Conservation (phyloP, 2,888 invertebrate species). For the Allophyes oxyacanthae region DNA sequence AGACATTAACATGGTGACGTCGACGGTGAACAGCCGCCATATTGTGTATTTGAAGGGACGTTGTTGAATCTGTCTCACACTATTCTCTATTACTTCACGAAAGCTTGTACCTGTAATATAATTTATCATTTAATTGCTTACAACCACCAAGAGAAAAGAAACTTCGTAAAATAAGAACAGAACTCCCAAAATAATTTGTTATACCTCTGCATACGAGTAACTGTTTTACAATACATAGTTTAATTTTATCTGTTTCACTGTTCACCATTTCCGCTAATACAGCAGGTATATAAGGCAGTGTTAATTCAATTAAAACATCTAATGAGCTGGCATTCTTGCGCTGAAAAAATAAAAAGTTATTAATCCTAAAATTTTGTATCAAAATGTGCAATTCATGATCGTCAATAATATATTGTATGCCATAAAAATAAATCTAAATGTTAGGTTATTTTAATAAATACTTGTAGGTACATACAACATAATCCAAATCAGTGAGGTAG, state of each 20-base stretch:
- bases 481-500: not conserved
- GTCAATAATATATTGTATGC: no score
- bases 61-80: not conserved
- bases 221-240: slow-evolving; percentile 4
- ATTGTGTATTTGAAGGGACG: slow-evolving; percentile 1
- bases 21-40: slow-evolving; percentile 2
- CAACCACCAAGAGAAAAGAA: no score
- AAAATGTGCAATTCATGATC: no score
- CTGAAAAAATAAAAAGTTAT: not conserved
- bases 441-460: no score
- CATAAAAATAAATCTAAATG: no score
- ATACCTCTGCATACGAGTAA: slow-evolving; percentile 9
- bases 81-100: not conserved
- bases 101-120: not conserved
- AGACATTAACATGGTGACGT: not conserved
- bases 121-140: not conserved
- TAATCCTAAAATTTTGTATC: no score
- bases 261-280: slow-evolving; percentile 5
- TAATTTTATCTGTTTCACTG: slow-evolving; percentile 7
- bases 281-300: not conserved
- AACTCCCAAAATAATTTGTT: no score
- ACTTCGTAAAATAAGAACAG: no score
- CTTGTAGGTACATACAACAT: not conserved
- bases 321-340: not conserved
- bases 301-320: not conserved